These are phyloP conservation scores for Machaerirhynchus nigripectus DNA, from an alignment of 2,113 vertebrate genomes.

Conservation along the genomic window DNA sequence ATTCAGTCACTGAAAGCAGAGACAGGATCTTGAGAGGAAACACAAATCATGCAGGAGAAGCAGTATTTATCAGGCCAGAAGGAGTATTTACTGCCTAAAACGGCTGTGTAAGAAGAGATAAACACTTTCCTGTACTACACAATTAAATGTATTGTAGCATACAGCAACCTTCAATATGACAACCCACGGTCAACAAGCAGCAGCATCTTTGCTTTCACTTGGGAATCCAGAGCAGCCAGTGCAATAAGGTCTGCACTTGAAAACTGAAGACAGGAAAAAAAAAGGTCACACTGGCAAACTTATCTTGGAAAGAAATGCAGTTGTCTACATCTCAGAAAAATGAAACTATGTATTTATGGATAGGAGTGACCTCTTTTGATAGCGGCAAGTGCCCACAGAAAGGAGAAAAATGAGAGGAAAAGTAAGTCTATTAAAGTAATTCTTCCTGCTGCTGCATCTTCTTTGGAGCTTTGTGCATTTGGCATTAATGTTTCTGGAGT, in stretches of 20 bases:
- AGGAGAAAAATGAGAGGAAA: background rate
- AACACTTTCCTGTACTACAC: background rate
- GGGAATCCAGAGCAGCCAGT: background rate
- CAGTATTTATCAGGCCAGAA: constrained; percentile 1
- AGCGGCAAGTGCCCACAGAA: background rate
- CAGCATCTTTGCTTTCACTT: background rate
- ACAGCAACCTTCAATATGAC: background rate
- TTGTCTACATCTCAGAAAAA: background rate
- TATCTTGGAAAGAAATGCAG: background rate
- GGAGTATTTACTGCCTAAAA: constrained; percentile 3
- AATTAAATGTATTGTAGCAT: background rate
- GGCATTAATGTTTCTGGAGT: background rate
- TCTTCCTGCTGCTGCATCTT: background rate
- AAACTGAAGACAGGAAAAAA: background rate
- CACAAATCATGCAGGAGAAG: background rate
- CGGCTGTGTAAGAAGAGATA: background rate
- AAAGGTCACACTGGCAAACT: background rate
- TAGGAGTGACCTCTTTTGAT: background rate
- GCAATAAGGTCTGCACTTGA: background rate
- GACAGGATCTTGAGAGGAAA: background rate
- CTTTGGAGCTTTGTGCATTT: background rate
- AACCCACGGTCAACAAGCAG: background rate
- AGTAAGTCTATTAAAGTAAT: background rate
- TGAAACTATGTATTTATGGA: no score
- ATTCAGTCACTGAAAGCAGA: background rate